Percentiles rank a stretch among this genome's conserved stretches.
These are phyloP conservation scores for Trachymyrmex cornetzi DNA, from an alignment of 1,140 invertebrate genomes.

Conservation along the genomic window DNA sequence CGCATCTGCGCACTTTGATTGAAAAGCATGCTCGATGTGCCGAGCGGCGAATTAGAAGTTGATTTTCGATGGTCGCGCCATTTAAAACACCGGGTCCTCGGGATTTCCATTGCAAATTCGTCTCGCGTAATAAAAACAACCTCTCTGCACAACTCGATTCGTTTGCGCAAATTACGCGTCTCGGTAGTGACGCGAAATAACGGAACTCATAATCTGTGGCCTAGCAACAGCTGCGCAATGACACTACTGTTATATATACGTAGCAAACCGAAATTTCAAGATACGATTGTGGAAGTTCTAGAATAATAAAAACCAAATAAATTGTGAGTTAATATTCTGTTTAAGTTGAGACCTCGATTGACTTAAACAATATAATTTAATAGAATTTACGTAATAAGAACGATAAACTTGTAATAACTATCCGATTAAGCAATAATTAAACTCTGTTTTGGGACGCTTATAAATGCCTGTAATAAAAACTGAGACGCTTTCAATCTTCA, in stretches of 20 bases:
- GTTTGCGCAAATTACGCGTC: constrained; percentile 13
- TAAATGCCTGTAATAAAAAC: background rate
- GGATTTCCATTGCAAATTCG: constrained; percentile 61
- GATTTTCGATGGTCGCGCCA: constrained; percentile 24
- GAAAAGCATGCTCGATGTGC: constrained; percentile 5
- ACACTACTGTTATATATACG: background rate
- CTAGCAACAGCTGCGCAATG: constrained; percentile 17
- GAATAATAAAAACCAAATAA: background rate
- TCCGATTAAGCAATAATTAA: background rate
- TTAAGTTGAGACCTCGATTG: background rate
- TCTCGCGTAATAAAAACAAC: constrained; percentile 41
- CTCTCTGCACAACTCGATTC: constrained; percentile 22
- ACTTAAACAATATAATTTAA: background rate
- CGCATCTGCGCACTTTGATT: background rate
- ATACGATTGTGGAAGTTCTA: background rate
- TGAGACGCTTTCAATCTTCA: background rate
- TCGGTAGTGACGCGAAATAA: constrained; percentile 44
- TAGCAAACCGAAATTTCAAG: constrained; percentile 2
- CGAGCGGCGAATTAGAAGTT: constrained; percentile 23
- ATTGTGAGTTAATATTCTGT: background rate
- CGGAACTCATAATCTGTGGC: background rate
- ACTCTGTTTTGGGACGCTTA: background rate
- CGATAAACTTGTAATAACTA: background rate
- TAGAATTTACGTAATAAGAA: background rate
- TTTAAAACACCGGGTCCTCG: constrained; percentile 26